These are phyloP conservation scores for Hypotaenidia philippensis DNA, from an alignment of 2,797 vertebrate species.

Conservation along the genomic window DNA sequence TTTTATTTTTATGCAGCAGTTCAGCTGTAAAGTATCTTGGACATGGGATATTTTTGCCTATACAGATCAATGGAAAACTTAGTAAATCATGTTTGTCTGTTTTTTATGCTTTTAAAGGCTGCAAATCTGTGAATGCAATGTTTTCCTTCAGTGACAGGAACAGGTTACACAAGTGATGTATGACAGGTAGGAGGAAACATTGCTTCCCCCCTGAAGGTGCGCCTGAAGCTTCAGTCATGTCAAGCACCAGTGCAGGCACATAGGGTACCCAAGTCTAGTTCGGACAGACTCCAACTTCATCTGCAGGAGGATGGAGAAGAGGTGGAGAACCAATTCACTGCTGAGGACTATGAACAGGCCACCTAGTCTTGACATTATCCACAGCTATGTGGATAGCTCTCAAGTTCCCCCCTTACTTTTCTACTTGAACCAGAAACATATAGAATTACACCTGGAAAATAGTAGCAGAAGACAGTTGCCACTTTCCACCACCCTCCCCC, in stretches of 20 bases:
- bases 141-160: neutral
- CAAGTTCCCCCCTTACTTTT: neutral
- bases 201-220: neutral
- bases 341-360: neutral
- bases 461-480: neutral
- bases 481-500: neutral
- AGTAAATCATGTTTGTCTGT: neutral
- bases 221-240: neutral
- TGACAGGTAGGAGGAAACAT: neutral
- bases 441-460: neutral
- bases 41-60: neutral
- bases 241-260: neutral
- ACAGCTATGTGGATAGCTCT: neutral
- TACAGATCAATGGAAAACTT: neutral
- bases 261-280: neutral
- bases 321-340: neutral
- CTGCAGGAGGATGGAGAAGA: neutral
- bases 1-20: neutral
- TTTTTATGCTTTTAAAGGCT: neutral
- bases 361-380: neutral
- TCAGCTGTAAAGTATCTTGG: neutral
- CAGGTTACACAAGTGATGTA: neutral
- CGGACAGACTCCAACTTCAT: neutral
- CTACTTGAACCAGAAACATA: neutral
- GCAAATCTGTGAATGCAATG: neutral